These are phyloP conservation scores for Anolis sagrei DNA, from an alignment of 2,113 vertebrate genomes.

Conservation along the genomic window DNA sequence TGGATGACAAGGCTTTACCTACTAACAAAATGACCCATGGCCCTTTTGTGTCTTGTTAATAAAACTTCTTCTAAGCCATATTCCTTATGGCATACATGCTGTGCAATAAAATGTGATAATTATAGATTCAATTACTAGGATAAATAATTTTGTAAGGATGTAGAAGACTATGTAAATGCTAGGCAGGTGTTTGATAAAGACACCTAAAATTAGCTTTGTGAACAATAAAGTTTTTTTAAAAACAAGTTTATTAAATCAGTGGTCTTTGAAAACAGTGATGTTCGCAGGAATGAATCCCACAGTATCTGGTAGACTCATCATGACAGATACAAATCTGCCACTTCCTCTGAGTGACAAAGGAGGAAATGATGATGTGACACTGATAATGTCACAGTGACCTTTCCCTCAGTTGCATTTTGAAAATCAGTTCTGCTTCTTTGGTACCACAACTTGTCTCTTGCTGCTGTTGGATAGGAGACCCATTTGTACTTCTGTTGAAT, in stretches of 20 bases:
- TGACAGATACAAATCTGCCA: neutral
- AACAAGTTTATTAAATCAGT: neutral
- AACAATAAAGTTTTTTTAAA: neutral
- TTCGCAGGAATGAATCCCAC: neutral
- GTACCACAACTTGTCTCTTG: neutral
- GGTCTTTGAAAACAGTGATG: neutral
- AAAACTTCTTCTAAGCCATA: neutral
- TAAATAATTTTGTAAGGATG: neutral
- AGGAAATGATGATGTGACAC: neutral
- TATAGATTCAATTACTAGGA: neutral
- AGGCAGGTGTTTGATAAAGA: neutral
- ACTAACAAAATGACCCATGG: neutral
- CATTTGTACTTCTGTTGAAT: neutral
- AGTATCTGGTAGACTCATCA: neutral
- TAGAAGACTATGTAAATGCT: neutral
- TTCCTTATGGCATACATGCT: neutral
- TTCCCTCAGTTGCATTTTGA: neutral
- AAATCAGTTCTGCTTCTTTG: neutral
- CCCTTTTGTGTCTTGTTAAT: neutral
- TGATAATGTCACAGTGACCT: neutral
- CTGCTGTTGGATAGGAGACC: neutral
- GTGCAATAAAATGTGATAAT: neutral
- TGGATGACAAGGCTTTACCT: neutral
- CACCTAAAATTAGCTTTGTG: neutral
- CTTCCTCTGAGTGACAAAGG: neutral